A percentile compares a stretch with the other conserved stretches of the same genome.
phyloP scores from a whole-genome alignment of 2,888 invertebrate genomes.

The Ashinkailepas kermadecensis region DNA sequence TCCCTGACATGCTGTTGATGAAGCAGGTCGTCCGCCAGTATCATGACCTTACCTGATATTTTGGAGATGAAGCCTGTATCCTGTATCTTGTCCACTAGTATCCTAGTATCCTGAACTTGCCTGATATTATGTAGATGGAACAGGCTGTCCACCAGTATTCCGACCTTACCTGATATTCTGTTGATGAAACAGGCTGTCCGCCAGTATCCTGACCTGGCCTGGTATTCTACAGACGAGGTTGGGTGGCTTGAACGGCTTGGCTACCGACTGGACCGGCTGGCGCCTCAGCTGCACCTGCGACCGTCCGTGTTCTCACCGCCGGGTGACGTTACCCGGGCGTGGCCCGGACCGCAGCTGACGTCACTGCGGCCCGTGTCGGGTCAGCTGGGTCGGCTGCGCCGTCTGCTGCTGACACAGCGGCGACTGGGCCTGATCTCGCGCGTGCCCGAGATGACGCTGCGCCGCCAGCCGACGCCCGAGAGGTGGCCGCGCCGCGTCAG shows the following conservation, averaged over 20 bases:
- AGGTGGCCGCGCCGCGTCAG: constrained; percentile 44
- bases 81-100: too few relatives aligned
- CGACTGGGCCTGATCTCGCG: constrained; percentile 77
- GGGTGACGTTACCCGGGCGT: constrained; percentile 49
- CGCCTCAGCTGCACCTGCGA: constrained; percentile 68
- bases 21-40: too few relatives aligned
- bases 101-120: too few relatives aligned
- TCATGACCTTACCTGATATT: too few relatives aligned
- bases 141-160: too few relatives aligned
- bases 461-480: constrained; percentile 56
- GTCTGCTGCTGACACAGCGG: constrained; percentile 63
- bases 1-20: too few relatives aligned
- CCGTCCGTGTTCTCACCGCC: not conserved
- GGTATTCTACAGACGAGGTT: not conserved
- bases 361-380: constrained; percentile 50
- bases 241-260: constrained; percentile 79
- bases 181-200: too few relatives aligned
- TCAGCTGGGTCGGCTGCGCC: constrained; percentile 30
- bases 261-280: constrained; percentile 72
- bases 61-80: too few relatives aligned
- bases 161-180: too few relatives aligned
- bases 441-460: constrained; percentile 72
- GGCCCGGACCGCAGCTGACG: constrained; percentile 48
- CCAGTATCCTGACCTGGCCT: too few relatives aligned
- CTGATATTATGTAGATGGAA: too few relatives aligned